These are phyloP conservation scores for Alectura lathami DNA, from an alignment of 2,113 vertebrate species.

Conservation along the genomic window DNA sequence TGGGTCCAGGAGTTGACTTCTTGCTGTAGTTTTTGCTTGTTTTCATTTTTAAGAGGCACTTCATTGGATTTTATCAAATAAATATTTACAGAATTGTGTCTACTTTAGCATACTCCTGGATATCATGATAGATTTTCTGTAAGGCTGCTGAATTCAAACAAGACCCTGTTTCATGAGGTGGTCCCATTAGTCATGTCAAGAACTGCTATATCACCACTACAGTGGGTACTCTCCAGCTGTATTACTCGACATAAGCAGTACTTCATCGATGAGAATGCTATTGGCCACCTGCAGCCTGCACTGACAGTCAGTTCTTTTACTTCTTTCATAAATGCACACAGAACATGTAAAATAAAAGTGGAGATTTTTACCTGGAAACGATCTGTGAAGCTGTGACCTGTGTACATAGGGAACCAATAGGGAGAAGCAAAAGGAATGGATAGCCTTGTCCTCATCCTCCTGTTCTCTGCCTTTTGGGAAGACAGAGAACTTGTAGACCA, in stretches of 20 bases:
- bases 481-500: neutral
- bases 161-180: neutral
- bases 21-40: neutral
- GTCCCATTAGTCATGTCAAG: neutral
- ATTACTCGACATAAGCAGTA: neutral
- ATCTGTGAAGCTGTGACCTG: neutral
- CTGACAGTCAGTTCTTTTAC: neutral
- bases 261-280: neutral
- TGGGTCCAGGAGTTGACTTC: neutral
- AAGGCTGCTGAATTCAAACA: neutral
- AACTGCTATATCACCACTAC: neutral
- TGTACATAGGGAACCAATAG: neutral
- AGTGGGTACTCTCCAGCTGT: neutral
- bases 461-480: neutral
- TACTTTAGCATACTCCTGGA: neutral
- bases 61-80: neutral
- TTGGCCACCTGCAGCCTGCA: neutral
- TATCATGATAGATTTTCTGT: neutral
- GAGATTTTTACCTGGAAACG: neutral
- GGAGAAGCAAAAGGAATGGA: neutral
- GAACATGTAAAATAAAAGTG: slow-evolving; percentile 4
- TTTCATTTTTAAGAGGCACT: neutral
- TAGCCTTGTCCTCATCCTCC: neutral
- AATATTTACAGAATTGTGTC: neutral
- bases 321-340: neutral